Evolutionary conservation across 2,888 invertebrate genomes (phyloP), one percentile per base, ranked within the genome.

Genomic region (Drosophila pullipes): DNA sequence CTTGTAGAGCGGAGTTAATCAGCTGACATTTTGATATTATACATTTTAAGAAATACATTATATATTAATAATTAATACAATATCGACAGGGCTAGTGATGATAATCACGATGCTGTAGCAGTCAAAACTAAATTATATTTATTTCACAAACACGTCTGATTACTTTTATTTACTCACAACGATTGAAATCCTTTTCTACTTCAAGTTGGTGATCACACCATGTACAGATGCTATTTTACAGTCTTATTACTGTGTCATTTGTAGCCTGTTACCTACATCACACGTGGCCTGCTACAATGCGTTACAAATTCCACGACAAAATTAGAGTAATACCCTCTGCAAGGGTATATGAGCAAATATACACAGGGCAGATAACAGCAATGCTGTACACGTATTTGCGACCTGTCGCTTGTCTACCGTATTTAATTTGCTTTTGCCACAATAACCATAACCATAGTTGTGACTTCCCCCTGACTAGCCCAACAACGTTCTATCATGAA

Each of bases 381-480:
- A 53, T 54, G 18, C 54, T 33, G 52, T 33, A 16, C 30, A 58
- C 16, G 39, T 22, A 7, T 44, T 52, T 53, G 54, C 30, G 49
- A 35, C 44, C 63, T 73, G 64, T 57, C 39, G 55, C 74, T 65
- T 59, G 69, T 55, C 69, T 61, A 47, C 61, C 60, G 67, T 72
- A 81, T 83, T 81, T 81, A 81, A 79, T 81, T 81, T 81, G 60
- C 66, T 81, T 64, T 44, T 60, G 73, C 76, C 63, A 67, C 49
- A 76, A 78, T 81, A 85, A 75, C 76, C 75, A 85, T 87, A 87
- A 69, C 69, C 53, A 30, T 58, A 61, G 49, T 53, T 58, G 75
- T 72, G 74, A 68, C 75, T 57, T 30, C 28, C 37, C 39, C 25
- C 30, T 11, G 47, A 25, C 25, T 9, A 16, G 2, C 28, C 11